phyloP scores from a whole-genome alignment of 2,113 vertebrate species.

The Seriola aureovittata region DNA sequence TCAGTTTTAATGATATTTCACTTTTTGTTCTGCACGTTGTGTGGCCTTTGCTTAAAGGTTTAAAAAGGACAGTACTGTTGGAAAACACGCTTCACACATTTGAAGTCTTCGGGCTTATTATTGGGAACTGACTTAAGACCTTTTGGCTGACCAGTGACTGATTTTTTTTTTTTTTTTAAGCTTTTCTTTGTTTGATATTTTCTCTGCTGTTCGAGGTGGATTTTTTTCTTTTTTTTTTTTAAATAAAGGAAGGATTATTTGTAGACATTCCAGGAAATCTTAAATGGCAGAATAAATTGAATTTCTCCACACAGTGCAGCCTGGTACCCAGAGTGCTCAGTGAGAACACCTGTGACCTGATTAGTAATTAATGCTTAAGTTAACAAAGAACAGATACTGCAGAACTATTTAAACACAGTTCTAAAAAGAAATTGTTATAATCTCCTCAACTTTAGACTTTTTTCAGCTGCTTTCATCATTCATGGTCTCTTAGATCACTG shows the following conservation, averaged over 20 bases:
- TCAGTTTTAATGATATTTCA: constrained; percentile 50
- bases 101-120: constrained; percentile 32
- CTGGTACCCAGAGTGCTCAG: constrained; percentile 29
- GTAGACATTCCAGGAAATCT: constrained; percentile 55
- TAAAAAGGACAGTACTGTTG: constrained; percentile 57
- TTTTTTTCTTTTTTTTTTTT: constrained; percentile 22
- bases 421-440: constrained; percentile 4
- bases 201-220: constrained; percentile 10
- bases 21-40: constrained; percentile 61
- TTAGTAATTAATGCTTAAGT: constrained; percentile 16
- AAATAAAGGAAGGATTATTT: constrained; percentile 47
- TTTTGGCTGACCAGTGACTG: constrained; percentile 62
- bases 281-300: constrained; percentile 33
- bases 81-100: constrained; percentile 61
- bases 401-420: constrained; percentile 8
- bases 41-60: constrained; percentile 64
- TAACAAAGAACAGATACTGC: constrained; percentile 27
- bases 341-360: constrained; percentile 4
- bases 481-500: constrained; percentile 44
- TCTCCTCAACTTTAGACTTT: constrained; percentile 3
- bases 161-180: constrained; percentile 28
- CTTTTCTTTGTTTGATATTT: constrained; percentile 60
- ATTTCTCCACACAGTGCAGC: constrained; percentile 17
- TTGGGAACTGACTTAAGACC: constrained; percentile 61
- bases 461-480: constrained; percentile 44